Conservation (phyloP, 2,888 invertebrate genomes). For the Deilephila elpenor region DNA sequence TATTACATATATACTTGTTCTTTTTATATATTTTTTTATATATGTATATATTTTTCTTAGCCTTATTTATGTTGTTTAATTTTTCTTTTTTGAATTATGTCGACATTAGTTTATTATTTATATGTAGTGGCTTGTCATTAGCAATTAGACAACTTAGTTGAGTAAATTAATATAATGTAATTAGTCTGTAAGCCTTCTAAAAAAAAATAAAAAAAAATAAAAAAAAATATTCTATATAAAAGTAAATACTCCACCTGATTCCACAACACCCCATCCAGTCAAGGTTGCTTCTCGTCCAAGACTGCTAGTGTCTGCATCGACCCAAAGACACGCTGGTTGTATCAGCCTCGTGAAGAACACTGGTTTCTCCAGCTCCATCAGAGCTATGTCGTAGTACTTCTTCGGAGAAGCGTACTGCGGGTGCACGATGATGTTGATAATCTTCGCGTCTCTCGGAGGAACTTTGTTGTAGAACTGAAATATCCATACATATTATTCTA, state of each 20-base stretch:
- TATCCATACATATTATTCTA: not conserved
- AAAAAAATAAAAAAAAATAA: no score
- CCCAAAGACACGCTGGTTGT: slow-evolving; percentile 66
- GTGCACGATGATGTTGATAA: slow-evolving; percentile 55
- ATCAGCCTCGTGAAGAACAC: slow-evolving; percentile 52
- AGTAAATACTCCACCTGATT: slow-evolving; percentile 50
- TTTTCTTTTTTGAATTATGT: no score
- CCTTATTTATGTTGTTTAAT: no score
- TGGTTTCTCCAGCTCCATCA: slow-evolving; percentile 55
- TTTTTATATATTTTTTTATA: no score
- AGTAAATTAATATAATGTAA: no score
- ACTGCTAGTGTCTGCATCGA: slow-evolving; percentile 40
- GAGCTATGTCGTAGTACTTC: slow-evolving; percentile 66
- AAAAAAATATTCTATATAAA: not conserved
- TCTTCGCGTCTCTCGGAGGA: slow-evolving; percentile 48
- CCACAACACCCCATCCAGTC: slow-evolving; percentile 68
- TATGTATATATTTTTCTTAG: no score
- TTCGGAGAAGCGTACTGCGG: slow-evolving; percentile 60
- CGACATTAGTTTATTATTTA: no score
- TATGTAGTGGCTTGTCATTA: no score
- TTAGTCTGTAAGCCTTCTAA: no score
- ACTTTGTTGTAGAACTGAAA: slow-evolving; percentile 39
- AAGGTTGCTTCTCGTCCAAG: slow-evolving; percentile 51
- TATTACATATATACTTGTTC: no score
- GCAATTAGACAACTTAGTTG: no score